A percentile compares a stretch with the other conserved stretches of the same genome.
Conservation (phyloP, 2,113 vertebrate species). For the Anas platyrhynchos region DNA sequence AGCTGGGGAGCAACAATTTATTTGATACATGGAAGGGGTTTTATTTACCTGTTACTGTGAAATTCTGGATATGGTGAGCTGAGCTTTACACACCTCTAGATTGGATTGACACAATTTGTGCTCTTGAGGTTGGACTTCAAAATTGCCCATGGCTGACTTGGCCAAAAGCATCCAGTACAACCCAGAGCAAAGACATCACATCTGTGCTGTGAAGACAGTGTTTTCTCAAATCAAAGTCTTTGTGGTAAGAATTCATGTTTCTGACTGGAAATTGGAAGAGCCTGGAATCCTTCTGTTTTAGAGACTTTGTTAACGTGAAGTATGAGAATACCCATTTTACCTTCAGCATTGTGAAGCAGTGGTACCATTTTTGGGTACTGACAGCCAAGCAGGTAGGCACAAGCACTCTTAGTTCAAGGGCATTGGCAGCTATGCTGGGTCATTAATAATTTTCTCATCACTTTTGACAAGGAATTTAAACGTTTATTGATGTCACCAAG, state of each 20-base stretch:
- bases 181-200: fast-evolving
- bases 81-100: background rate
- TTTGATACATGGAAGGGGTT: background rate
- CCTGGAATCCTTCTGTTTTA: background rate
- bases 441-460: background rate
- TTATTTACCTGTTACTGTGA: background rate
- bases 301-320: background rate
- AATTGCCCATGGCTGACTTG: background rate
- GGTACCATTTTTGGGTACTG: background rate
- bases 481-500: background rate
- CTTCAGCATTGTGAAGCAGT: background rate
- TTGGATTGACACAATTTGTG: background rate
- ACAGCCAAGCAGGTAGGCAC: background rate
- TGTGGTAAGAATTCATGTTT: background rate
- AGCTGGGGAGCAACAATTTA: background rate
- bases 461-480: background rate
- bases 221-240: background rate
- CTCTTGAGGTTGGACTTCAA: background rate
- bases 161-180: background rate
- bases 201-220: fast-evolving
- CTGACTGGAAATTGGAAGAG: background rate
- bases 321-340: background rate
- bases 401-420: background rate
- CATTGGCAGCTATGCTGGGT: background rate
- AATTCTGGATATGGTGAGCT: background rate